phyloP scores from a whole-genome alignment of 2,888 invertebrate genomes.

The Agapostemon virescens region DNA sequence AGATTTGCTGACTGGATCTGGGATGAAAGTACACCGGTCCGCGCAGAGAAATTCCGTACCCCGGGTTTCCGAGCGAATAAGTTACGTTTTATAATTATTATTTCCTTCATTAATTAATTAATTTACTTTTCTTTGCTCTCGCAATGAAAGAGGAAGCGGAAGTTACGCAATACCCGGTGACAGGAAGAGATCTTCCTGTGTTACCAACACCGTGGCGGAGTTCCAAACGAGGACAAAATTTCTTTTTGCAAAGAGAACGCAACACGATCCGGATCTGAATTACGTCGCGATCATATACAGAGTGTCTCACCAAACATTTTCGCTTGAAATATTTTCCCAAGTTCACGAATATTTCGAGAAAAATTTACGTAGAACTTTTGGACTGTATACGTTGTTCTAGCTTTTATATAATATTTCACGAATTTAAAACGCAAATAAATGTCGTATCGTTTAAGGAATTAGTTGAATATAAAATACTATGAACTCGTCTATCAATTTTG shows the following conservation, averaged over 20 bases:
- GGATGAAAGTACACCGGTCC: constrained; percentile 47
- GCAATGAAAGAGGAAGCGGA: constrained; percentile 23
- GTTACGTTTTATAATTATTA: constrained; percentile 19
- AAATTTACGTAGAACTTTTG: not conserved
- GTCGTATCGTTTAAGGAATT: not conserved
- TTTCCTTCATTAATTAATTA: constrained; percentile 1
- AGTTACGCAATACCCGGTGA: constrained; percentile 1
- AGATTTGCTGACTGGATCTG: constrained; percentile 43
- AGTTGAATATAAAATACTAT: not conserved
- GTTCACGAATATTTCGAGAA: not conserved
- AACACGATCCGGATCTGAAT: constrained; percentile 25
- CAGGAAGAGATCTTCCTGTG: constrained; percentile 15
- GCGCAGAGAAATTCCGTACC: constrained; percentile 57
- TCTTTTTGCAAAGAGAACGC: constrained; percentile 26
- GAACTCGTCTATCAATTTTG: not conserved
- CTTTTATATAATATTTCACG: not conserved
- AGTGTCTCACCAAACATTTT: not conserved
- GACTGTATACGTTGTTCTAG: not conserved
- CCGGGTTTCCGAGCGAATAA: constrained; percentile 43
- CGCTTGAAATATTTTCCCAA: constrained; percentile 10
- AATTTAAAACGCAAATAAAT: not conserved
- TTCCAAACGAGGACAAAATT: constrained; percentile 41
- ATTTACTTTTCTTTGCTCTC: constrained; percentile 1
- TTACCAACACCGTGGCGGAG: constrained; percentile 25
- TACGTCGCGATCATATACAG: constrained; percentile 16